Evolutionary conservation across 37 sponge, comb jelly and placozoan genomes (phyloP), one percentile per base, ranked within the genome.

Genomic region (Hormiphora californensis): DNA sequence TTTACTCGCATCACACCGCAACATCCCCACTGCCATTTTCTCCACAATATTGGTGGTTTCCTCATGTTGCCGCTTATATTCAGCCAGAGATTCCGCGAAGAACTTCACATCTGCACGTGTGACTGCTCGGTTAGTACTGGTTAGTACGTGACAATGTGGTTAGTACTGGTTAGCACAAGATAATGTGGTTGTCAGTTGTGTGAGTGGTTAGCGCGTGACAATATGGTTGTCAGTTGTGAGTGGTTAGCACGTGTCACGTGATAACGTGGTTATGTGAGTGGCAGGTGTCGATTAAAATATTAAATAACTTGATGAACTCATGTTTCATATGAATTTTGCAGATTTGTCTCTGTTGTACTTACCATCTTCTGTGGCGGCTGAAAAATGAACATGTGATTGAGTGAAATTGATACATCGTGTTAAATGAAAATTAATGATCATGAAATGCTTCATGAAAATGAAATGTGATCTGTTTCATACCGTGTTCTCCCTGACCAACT

Each of bases 401-500:
- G 63, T 21, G 63, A 59, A 59, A 59, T 22, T 49, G 15, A 63
- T 17, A 11, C 65, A 62, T 46, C 11, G 51, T 46, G 8, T 46
- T 46, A 12, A 46, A 46, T 46, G 51, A 46, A 46, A 46, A 46
- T 46, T 8, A 12, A 46, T 46, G 11, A 46, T 46, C 11, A 46
- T 46, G 51, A 46, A 17, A 8, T 46, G 11, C 11, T 46, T 46
- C 51, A 17, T 46, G 12, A 12, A 46, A 17, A 17, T 46, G 51
- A 46, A 46, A 17, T 12, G 12, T 46, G 8, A 46, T 12, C 12
- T 8, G 11, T 46, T 46, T 12, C 51, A 17, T 46, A 93, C 96
- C 96, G 90, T 97, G 92, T 21, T 93, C 95, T 46, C 90, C 91
- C 55, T 92, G 73, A 39, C 85, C 32, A 44, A 97, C 69, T 31